Evolutionary conservation across 2,113 vertebrate species (phyloP), one percentile per base, ranked within the genome.

Genomic region (Cromileptes altivelis): DNA sequence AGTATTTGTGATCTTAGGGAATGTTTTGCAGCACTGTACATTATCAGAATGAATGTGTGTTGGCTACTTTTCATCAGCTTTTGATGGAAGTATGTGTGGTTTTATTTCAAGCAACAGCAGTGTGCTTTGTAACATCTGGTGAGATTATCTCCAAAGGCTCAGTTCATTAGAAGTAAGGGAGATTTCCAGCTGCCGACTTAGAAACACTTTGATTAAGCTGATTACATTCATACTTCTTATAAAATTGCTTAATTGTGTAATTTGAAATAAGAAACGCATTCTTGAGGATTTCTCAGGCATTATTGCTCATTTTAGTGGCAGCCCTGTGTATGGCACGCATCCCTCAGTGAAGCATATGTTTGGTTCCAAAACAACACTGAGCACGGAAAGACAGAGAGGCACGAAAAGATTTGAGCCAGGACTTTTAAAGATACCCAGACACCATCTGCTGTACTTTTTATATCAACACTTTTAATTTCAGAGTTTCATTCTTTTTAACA

Each of bases 71-170:
- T 79, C 65, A 40, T 27, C 53, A 53, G 55, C 37, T 84, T 82
- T 78, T 70, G 33, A 84, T 86, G 64, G 37, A 84, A 65, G 67
- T 33, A 70, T 75, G 70, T 64, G 55, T 81, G 84, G 69, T 83
- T 92, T 92, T 8, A 42, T 75, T 87, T 86, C 65, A 78, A 89
- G 75, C 74, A 82, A 79, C 27, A 81, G 50, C 40, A 62, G 53
- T 70, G 74, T 80, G 62, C 78, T 75, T 40, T 1, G 42, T 40
- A 81, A 86, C 85, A 91, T 92, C 86, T 92, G 91, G 78, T 53
- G 75, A 88, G 88, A 91, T 91, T 90, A 82, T 87, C 77, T 88
- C 71, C 52, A 61, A 74, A 62, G 77, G 74, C 77, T 85, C n/a
- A 58, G 68, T 84, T 92, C 87, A 86, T 88, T 87, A 88, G 73